Evolutionary conservation across 2,888 invertebrate genomes (phyloP).

Genomic region (Loripinus fragilis): DNA sequence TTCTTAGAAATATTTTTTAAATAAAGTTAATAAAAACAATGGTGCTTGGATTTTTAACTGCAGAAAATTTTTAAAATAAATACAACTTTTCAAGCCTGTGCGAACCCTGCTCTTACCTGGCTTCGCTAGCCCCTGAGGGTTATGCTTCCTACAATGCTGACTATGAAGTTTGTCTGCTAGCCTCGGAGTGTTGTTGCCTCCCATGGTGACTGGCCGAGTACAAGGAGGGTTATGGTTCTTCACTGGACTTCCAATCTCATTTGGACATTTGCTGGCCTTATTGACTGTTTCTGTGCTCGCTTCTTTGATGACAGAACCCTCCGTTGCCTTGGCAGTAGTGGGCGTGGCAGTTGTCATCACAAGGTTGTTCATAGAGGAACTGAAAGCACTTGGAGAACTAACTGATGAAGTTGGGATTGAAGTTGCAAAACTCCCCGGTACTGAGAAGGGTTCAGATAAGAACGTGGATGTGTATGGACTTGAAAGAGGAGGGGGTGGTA

Average conservation of each 20-base stretch:
- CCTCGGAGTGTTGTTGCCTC: constrained; percentile 67
- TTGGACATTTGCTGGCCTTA: constrained; percentile 47
- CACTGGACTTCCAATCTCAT: constrained; percentile 22
- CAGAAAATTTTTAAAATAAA: background rate
- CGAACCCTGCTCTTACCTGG: constrained; percentile 44
- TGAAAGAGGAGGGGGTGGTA: constrained; percentile 77
- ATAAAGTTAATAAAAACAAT: no score
- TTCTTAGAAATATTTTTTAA: background rate
- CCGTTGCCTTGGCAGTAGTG: constrained; percentile 52
- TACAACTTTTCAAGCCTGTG: background rate
- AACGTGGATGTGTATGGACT: constrained; percentile 71
- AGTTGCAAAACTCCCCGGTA: constrained; percentile 56
- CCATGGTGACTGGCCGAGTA: constrained; percentile 75
- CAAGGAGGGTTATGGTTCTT: constrained; percentile 67
- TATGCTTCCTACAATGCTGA: constrained; percentile 73
- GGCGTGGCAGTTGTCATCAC: constrained; percentile 51
- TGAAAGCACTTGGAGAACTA: constrained; percentile 73
- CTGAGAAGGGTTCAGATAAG: constrained; percentile 61
- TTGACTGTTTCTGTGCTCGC: constrained; percentile 52
- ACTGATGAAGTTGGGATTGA: constrained; percentile 55
- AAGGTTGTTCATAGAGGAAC: constrained; percentile 54
- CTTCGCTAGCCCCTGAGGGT: constrained; percentile 48
- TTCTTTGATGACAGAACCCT: constrained; percentile 54
- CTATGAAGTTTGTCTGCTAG: constrained; percentile 64
- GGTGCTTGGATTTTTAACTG: no score